Base-by-base conservation (phyloP, 2,888 invertebrate species). In the Resseliella maxima region DNA sequence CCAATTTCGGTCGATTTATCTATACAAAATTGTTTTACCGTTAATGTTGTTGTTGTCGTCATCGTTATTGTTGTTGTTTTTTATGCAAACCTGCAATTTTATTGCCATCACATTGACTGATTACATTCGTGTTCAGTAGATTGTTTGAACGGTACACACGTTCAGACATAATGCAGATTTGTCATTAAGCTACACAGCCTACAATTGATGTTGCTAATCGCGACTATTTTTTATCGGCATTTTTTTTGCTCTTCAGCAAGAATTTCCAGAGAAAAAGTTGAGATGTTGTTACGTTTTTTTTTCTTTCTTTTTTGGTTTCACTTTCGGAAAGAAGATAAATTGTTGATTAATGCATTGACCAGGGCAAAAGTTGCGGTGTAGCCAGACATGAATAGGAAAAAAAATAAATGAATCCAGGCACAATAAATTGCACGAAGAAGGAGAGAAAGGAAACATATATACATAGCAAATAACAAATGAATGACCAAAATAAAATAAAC, bases 41-140 rank as follows among this genome's bases (percentile, higher is more conserved):
- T 72, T 72, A 31, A 27, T 31, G 72, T 72, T 72, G 31, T 72
- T 2, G 59, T 59, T 72, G 12, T 24, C 24, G 27, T 59, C 50
- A 18, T 18, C 41, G 41, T 41, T 41, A 12, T 41, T 41, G 12
- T 41, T 41, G 41, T 41, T 8, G 5, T 5, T 8, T 12, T 41
- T 12, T 41, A 41, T 50, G 46, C 46, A 50, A 50, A 2, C 6
- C 12, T 5, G 12, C 5, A 5, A 41, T 35, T 72, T 72, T 35
- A 72, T 72, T 72, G 35, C 72, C 27, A 72, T 72, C 31, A 18
- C 72, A 72, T 15, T 31, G 35, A 72, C 72, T 59, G 59, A 59
- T 59, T 59, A 24, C 59, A 6, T n/a, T 72, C 72, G 31, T 18
- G 0, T 72, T 50, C 2, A 50, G 2, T 50, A 21, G n/a, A n/a